Evolutionary conservation across 2,113 vertebrate species (phyloP), one percentile per base, ranked within the genome.

Genomic region (Chamaea fasciata): DNA sequence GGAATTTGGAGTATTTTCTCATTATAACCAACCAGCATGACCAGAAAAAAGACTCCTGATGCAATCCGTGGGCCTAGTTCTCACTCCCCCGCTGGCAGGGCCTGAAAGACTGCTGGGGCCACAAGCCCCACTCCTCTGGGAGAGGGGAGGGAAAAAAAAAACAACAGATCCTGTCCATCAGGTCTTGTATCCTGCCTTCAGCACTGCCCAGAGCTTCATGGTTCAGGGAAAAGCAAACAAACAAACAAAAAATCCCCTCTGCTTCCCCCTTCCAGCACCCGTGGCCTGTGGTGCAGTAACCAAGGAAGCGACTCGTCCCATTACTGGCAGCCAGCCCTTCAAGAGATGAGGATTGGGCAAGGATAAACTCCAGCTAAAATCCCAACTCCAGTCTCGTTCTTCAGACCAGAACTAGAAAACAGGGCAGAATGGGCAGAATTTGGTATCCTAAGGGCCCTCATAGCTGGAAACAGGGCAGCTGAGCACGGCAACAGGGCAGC

Each of bases 1-100:
- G 90, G 85, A 95, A 94, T 96, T 83, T 82, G 83, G 90, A 96
- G 78, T 83, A 97, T 97, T 96, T 96, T 95, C 95, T 95, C 87
- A 95, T 90, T 90, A 79, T 92, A 94, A 91, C 57, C 68, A 93
- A 94, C 87, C 90, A 89, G 87, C 83, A 93, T 31, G 91, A 91
- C 64, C 69, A 93, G 77, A 84, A 94, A 89, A 90, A 87, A 91
- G 71, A 93, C 44, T 71, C n/a, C 56, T 91, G 90, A 88, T 93
- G 90, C 90, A 94, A 60, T 57, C 63, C 1, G 7, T 35, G 74
- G 75, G 79, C 47, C 87, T 47, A 67, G 87, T 75, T 94, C 95
- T 96, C 92, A 89, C 73, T 96, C 92, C 59, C 90, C 63, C 1
- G 3, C 76, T 82, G 94, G 84, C 82, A 95, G 9, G 5, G 59